phyloP scores from a whole-genome alignment of 2,113 vertebrate genomes.

The Corythornis cristatus region DNA sequence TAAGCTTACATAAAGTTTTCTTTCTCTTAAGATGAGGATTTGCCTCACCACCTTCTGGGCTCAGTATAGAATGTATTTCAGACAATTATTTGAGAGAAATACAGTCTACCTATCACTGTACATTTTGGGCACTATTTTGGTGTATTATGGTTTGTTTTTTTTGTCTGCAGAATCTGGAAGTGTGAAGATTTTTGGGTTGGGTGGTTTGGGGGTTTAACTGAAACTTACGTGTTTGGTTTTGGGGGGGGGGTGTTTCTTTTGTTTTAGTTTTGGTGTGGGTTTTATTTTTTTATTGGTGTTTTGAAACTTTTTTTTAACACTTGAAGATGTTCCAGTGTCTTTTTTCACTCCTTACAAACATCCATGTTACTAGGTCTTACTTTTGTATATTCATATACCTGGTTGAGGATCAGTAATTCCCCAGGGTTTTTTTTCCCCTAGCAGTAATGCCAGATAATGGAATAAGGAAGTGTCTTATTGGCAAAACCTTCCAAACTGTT shows the following conservation, averaged over 20 bases:
- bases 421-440: neutral
- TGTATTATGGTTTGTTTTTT: neutral
- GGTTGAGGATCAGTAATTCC: neutral
- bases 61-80: rapidly evolving
- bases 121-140: neutral
- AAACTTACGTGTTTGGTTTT: neutral
- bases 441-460: neutral
- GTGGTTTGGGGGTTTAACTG: neutral
- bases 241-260: too few relatives aligned
- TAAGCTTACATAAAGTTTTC: neutral
- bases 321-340: neutral
- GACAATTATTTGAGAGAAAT: too few relatives aligned
- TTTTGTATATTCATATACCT: neutral
- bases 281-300: too few relatives aligned
- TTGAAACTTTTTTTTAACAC: too few relatives aligned
- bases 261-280: too few relatives aligned
- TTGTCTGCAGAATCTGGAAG: neutral
- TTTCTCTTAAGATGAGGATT: neutral
- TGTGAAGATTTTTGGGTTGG: neutral
- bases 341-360: neutral
- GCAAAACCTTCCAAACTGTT: neutral
- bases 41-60: neutral
- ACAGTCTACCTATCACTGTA: rapidly evolving
- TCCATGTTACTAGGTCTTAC: neutral
- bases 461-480: neutral